phyloP scores from a whole-genome alignment of 2,888 invertebrate genomes.

The Ormyrus pomaceus region DNA sequence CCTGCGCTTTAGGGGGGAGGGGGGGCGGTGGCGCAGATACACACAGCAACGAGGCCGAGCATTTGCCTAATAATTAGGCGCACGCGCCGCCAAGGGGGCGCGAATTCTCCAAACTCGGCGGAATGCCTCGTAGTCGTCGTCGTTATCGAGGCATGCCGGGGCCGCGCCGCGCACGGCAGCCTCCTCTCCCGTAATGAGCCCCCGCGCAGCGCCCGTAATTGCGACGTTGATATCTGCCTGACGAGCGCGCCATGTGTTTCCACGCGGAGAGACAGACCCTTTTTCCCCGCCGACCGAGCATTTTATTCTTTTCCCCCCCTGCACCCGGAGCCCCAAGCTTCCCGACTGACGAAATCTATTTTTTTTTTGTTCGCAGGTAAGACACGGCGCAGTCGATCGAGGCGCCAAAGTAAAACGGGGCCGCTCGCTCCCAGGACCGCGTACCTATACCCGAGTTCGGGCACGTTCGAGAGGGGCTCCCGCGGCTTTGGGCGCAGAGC shows the following conservation, averaged over 20 bases:
- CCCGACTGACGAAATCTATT: slow-evolving; percentile 12
- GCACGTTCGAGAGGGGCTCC: neutral
- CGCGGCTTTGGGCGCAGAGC: neutral
- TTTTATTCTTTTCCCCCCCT: too few relatives aligned
- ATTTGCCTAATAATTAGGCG: slow-evolving; percentile 20
- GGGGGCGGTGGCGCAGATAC: neutral
- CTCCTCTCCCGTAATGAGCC: slow-evolving; percentile 56
- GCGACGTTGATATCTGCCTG: slow-evolving; percentile 57
- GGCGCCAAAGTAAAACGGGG: slow-evolving; percentile 50
- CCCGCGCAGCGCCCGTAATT: slow-evolving; percentile 56
- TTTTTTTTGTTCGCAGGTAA: slow-evolving; percentile 61
- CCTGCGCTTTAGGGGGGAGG: neutral
- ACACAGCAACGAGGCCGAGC: slow-evolving; percentile 41
- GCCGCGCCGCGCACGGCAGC: neutral
- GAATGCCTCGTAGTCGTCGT: neutral
- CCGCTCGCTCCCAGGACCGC: neutral
- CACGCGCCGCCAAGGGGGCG: neutral
- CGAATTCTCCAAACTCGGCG: slow-evolving; percentile 14
- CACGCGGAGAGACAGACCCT: neutral
- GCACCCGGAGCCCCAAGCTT: too few relatives aligned
- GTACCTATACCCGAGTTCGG: slow-evolving; percentile 20
- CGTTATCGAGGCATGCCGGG: slow-evolving; percentile 24
- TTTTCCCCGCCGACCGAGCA: too few relatives aligned
- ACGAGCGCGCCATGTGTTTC: neutral
- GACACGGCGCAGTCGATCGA: slow-evolving; percentile 51